phyloP scores from a whole-genome alignment of 2,888 invertebrate species.

The Mamestra brassicae region DNA sequence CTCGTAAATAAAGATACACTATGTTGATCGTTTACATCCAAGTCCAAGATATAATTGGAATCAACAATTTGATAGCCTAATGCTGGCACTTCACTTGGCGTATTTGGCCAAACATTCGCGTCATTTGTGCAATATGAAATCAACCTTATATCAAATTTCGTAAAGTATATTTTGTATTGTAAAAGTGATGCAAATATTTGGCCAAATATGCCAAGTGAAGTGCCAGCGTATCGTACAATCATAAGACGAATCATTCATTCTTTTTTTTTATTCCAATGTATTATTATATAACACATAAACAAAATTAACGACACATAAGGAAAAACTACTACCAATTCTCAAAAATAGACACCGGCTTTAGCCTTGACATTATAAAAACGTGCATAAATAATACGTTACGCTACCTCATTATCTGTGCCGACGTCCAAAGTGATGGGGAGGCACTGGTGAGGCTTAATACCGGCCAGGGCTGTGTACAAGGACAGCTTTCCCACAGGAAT shows the following conservation, averaged over 20 bases:
- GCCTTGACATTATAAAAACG: conserved; percentile 55
- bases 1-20: not conserved
- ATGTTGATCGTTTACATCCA: not conserved
- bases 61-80: not conserved
- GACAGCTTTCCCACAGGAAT: conserved; percentile 99
- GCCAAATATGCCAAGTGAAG: too few species aligned
- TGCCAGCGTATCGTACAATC: not conserved
- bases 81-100: too few species aligned
- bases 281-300: not conserved
- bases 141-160: too few species aligned
- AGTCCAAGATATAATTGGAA: not conserved
- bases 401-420: conserved; percentile 97
- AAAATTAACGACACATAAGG: conserved; percentile 26
- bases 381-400: conserved; percentile 39
- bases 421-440: conserved; percentile 98
- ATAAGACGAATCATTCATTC: not conserved
- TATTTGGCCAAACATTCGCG: too few species aligned
- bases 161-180: too few species aligned
- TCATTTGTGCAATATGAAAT: too few species aligned
- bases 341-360: conserved; percentile 18
- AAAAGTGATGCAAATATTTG: too few species aligned
- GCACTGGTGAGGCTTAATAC: conserved; percentile 98
- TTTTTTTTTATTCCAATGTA: not conserved
- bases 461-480: conserved; percentile 98
- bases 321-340: conserved; percentile 17